Conservation (phyloP, 2,797 vertebrate species). For the Darevskia nairensis region DNA sequence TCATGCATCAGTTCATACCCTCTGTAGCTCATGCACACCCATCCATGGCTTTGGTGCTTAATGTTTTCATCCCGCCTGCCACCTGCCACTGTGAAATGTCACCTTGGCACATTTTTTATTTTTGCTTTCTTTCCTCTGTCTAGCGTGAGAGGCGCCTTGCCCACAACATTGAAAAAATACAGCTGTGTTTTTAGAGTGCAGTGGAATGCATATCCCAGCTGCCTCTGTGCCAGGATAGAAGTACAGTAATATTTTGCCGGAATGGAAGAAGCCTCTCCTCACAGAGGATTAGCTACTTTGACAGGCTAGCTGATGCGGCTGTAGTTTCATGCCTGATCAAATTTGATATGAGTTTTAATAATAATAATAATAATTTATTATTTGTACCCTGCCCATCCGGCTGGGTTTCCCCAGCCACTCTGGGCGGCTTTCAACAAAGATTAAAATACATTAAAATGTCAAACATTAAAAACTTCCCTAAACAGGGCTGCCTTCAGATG, state of each 20-base stretch:
- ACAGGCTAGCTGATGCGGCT: background rate
- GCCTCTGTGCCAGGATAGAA: background rate
- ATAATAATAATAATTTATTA: too few relatives aligned
- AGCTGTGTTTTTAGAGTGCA: slow-evolving; percentile 26
- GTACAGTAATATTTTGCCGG: background rate
- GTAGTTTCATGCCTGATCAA: background rate
- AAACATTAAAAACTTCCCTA: too few relatives aligned
- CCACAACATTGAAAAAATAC: slow-evolving; percentile 28
- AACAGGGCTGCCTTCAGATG: too few relatives aligned
- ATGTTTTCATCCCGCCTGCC: slow-evolving; percentile 2
- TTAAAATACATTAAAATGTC: too few relatives aligned
- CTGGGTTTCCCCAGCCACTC: too few relatives aligned
- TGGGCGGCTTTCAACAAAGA: too few relatives aligned
- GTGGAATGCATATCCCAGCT: background rate
- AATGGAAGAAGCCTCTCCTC: background rate
- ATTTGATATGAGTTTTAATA: background rate
- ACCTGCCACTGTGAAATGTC: slow-evolving; percentile 33
- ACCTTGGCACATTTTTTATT: background rate
- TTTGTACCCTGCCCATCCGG: too few relatives aligned
- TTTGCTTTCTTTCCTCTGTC: slow-evolving; percentile 1
- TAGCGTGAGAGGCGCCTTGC: background rate
- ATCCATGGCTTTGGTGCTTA: background rate
- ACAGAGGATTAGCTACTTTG: background rate
- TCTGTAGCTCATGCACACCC: background rate
- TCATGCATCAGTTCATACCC: too few relatives aligned